Percentiles rank a stretch among this genome's conserved stretches.
Evolutionary conservation across 2,113 vertebrate genomes (phyloP).

Genomic region (Coreoperca whiteheadi): DNA sequence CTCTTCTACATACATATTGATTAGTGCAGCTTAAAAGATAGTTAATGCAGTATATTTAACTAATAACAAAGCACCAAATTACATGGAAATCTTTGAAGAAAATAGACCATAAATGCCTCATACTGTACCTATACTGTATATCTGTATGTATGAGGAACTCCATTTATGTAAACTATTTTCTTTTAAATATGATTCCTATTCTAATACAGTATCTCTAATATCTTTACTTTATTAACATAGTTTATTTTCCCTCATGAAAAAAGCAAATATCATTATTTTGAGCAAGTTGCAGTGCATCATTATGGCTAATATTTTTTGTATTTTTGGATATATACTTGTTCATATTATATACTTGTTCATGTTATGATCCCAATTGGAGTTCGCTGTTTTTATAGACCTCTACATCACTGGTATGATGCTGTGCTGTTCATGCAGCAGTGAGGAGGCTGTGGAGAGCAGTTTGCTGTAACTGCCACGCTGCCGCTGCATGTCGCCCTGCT

Average conservation of each 20-base stretch:
- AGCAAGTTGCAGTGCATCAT: not conserved
- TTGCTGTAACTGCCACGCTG: constrained; percentile 33
- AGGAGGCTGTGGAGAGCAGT: constrained; percentile 37
- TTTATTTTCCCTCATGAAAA: not conserved
- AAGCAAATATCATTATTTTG: not conserved
- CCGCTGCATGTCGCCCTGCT: constrained; percentile 45
- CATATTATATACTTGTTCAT: not conserved
- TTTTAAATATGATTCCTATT: not conserved
- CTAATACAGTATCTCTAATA: constrained; percentile 3
- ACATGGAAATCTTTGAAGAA: not conserved
- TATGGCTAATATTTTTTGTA: not conserved
- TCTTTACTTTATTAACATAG: constrained; percentile 2
- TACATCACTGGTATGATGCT: constrained; percentile 15
- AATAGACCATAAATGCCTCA: not conserved
- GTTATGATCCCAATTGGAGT: not conserved
- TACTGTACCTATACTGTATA: not conserved
- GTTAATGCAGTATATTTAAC: not conserved
- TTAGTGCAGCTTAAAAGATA: not conserved
- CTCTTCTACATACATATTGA: too few relatives aligned
- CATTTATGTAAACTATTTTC: constrained; percentile 7
- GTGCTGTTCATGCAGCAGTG: constrained; percentile 2
- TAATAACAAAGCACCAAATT: not conserved
- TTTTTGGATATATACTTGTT: not conserved
- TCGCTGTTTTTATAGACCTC: constrained; percentile 1
- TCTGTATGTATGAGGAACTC: not conserved